Evolutionary conservation across 2,797 vertebrate genomes (phyloP), one percentile per base, ranked within the genome.

Genomic region (Pseudochirops corinnae): DNA sequence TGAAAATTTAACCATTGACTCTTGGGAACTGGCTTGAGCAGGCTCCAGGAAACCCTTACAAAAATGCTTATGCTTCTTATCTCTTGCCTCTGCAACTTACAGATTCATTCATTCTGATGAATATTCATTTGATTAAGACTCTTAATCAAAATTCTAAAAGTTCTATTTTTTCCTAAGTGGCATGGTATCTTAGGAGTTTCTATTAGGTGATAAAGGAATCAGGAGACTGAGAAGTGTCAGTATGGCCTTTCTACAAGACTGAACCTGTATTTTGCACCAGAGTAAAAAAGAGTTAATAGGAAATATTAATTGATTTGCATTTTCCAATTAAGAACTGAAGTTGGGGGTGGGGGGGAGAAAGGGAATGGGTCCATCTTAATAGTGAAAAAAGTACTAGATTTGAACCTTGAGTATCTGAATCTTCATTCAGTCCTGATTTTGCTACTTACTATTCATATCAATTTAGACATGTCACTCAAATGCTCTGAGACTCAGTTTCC

Each of bases 91-190:
- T 91, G 56, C 39, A 60, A 95, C 33, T 74, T 29, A 56, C 11
- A 90, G 57, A 55, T 62, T 2, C 0, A 50, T 67, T 91, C 92
- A 93, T 24, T 93, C 55, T 60, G 58, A 94, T 74, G 26, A 93
- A 90, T 92, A 52, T 39, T 53, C 58, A 92, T 55, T 94, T 96
- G 90, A 97, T 4, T 93, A 53, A 95, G 6, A 53, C 93, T 94
- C 7, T 82, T n/a, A 93, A 95, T 52, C 90, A 94, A 92, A 56
- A 90, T 52, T 56, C 67, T 26, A 93, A 96, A 87, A 57, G 95
- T 53, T 92, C 94, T 91, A 91, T 57, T 60, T 94, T 95, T 92
- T 91, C 60, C 33, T 95, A 93, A 96, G 62, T n/a, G 2, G 39
- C n/a, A 94, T 74, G 60, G 94, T 92, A 92, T 13, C 28, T 46